Evolutionary conservation across 2,888 invertebrate genomes (phyloP), one percentile per base, ranked within the genome.

Genomic region (Enchytraeus crypticus): DNA sequence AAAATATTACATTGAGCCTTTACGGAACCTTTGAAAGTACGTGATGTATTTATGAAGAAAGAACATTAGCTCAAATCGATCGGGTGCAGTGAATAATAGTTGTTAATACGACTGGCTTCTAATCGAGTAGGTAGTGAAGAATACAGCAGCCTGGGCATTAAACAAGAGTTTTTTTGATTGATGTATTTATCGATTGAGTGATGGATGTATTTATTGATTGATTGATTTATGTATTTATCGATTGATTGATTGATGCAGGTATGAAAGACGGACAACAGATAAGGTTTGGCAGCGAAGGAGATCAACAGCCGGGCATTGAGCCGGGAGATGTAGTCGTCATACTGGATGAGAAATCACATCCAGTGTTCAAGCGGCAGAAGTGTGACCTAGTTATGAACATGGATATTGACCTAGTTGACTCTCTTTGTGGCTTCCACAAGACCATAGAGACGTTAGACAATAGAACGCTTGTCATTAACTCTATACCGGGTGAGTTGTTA

Each of bases 221-320:
- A n/a, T 43, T n/a, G 21, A n/a, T 43, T 43, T 43, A 21, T 46
- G 14, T 46, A 14, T 21, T 1, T 14, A 2, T n/a, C n/a, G n/a
- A n/a, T n/a, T n/a, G n/a, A n/a, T n/a, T n/a, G n/a, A n/a, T n/a
- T n/a, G n/a, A n/a, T n/a, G n/a, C 63, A 81, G 93, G 97, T 61
- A 96, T 96, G 95, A 84, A 84, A 53, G 93, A 96, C 77, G 92
- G 91, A 1, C 95, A 98, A 78, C 92, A 90, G 81, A 92, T 98
- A 66, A 84, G 87, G 30, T 96, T 96, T 77, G 83, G 84, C 66
- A 95, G 95, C 0, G 95, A 98, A 81, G 97, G 96, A 53, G 93
- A 96, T 80, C 95, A 96, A 77, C 93, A 93, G 75, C 93, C 95
- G 0, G 92, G 90, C 27, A 81, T 91, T 56, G 91, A 69, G 56